Percentiles rank a stretch among this genome's conserved stretches.
These are phyloP conservation scores for Danio rerio DNA, from an alignment of 2,113 vertebrate genomes.

Conservation along the genomic window GRCz12tu NC_133190.1:30694501-30695000, in stretches of 20 bases:
- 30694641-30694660: slow-evolving; percentile 2
- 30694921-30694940: neutral
- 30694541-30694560: slow-evolving; percentile 43
- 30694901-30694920: neutral
- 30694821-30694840: neutral
- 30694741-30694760: neutral
- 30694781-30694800: neutral
- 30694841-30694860: neutral
- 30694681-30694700: neutral
- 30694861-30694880: neutral
- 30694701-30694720: slow-evolving; percentile 10
- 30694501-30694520: neutral
- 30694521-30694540: slow-evolving; percentile 35
- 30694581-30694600: neutral
- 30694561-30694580: neutral
- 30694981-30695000: neutral
- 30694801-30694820: slow-evolving; percentile 38
- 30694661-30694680: slow-evolving; percentile 9
- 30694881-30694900: neutral
- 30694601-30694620: neutral
- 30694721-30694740: neutral
- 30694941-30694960: neutral
- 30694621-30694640: slow-evolving; percentile 56
- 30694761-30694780: neutral
- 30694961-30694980: neutral